Percentiles rank a stretch among this genome's conserved stretches.
Conservation (phyloP, 2,797 vertebrate species). For the Vultur gryphus region DNA sequence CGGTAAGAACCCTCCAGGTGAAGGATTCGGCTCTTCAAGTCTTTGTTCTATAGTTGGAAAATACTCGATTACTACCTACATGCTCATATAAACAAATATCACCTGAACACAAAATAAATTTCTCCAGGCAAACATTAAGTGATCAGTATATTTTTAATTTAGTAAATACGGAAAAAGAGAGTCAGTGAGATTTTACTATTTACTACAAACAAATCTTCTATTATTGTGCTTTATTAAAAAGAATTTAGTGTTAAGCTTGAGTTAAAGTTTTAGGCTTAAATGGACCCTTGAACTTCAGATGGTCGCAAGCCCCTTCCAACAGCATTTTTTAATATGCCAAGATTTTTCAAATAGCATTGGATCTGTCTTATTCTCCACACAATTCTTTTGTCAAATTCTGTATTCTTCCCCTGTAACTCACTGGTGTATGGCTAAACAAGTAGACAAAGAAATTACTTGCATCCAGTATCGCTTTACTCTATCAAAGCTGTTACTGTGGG, state of each 20-base stretch:
- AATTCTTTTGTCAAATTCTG: not conserved
- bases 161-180: not conserved
- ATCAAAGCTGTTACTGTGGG: not conserved
- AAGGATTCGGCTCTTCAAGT: slow-evolving; percentile 88
- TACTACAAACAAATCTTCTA: not conserved
- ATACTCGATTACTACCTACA: not conserved
- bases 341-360: not conserved
- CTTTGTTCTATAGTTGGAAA: slow-evolving; percentile 84
- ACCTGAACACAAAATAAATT: not conserved
- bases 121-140: not conserved
- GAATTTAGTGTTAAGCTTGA: not conserved
- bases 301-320: not conserved
- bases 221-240: not conserved
- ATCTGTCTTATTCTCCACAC: not conserved
- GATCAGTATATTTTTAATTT: not conserved
- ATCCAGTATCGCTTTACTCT: not conserved
- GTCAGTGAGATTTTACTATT: not conserved
- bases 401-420: not conserved
- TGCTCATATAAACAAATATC: not conserved
- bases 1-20: slow-evolving; percentile 91
- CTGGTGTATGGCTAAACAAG: not conserved
- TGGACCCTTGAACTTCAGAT: not conserved
- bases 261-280: not conserved
- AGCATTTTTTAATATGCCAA: not conserved
- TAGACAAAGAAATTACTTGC: not conserved